phyloP scores from a whole-genome alignment of 2,888 invertebrate genomes.

The Andrena hattorfiana region DNA sequence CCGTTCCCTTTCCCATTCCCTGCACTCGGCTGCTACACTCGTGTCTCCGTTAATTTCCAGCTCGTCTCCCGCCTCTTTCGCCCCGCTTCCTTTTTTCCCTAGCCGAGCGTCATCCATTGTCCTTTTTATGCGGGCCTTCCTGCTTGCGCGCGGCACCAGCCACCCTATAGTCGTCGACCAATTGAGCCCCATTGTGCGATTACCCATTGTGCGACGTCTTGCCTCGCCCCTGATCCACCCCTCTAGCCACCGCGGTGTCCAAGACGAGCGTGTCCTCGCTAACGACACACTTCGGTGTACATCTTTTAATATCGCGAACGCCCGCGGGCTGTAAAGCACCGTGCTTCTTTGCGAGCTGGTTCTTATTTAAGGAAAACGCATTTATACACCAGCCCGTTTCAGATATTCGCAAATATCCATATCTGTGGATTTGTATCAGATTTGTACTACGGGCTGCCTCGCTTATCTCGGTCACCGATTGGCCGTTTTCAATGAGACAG shows the following conservation, averaged over 20 bases:
- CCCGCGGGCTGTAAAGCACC: not conserved
- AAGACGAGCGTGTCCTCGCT: conserved; percentile 55
- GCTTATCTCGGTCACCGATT: not conserved
- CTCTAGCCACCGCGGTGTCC: conserved; percentile 41
- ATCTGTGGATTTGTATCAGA: not conserved
- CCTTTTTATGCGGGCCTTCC: conserved; percentile 64
- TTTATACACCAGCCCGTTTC: conserved; percentile 16
- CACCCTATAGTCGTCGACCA: conserved; percentile 63
- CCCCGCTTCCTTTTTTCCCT: conserved; percentile 29
- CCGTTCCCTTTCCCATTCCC: conserved; percentile 7
- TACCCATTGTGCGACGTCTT: conserved; percentile 62
- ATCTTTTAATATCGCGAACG: conserved; percentile 32
- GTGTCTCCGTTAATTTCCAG: conserved; percentile 56
- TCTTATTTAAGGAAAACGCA: conserved; percentile 31
- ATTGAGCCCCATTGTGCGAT: conserved; percentile 68
- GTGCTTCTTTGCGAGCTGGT: conserved; percentile 1
- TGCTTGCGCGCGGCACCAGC: conserved; percentile 50
- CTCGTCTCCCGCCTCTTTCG: conserved; percentile 31
- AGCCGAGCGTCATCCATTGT: conserved; percentile 58
- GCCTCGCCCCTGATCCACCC: conserved; percentile 25
- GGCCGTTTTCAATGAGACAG: not conserved
- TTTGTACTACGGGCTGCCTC: not conserved
- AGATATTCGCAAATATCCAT: not conserved
- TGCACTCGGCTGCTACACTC: conserved; percentile 13
- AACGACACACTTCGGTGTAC: conserved; percentile 48